Percentiles rank a stretch among this genome's conserved stretches.
phyloP scores from a whole-genome alignment of 64 coral and sea anemone genomes.

The Acropora tenuis region DNA sequence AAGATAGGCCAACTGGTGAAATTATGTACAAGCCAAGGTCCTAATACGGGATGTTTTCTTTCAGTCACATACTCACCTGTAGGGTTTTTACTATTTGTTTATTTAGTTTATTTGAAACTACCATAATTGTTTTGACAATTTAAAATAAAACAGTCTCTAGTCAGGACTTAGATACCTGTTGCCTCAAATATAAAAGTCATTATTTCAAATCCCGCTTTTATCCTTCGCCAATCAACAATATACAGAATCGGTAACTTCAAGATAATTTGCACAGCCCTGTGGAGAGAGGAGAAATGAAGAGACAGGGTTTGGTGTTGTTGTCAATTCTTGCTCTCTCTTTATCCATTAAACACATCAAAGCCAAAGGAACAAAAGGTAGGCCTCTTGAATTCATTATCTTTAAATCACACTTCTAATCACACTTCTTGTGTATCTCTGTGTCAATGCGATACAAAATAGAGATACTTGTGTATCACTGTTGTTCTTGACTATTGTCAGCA shows the following conservation, averaged over 20 bases:
- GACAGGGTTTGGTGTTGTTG: not conserved
- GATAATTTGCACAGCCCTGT: not conserved
- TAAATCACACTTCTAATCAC: no score
- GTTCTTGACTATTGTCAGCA: no score
- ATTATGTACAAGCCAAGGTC: not conserved
- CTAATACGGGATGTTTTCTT: not conserved
- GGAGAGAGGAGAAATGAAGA: not conserved
- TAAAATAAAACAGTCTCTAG: not conserved
- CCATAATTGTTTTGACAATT: constrained; percentile 4
- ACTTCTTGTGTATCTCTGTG: no score
- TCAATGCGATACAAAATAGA: no score
- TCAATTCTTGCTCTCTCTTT: not conserved
- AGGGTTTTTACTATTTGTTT: not conserved
- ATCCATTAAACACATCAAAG: not conserved
- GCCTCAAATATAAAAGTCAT: not conserved
- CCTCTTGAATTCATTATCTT: not conserved
- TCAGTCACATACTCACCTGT: not conserved
- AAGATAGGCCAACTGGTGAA: not conserved
- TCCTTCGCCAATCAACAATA: not conserved
- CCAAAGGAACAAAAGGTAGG: constrained; percentile 26
- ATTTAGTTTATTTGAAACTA: not conserved
- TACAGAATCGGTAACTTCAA: not conserved
- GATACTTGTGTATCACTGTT: no score
- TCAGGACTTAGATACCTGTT: not conserved
- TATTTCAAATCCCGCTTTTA: no score